Evolutionary conservation across 2,888 invertebrate species (phyloP), one percentile per base, ranked within the genome.

Genomic region (Drosophila seclusa): DNA sequence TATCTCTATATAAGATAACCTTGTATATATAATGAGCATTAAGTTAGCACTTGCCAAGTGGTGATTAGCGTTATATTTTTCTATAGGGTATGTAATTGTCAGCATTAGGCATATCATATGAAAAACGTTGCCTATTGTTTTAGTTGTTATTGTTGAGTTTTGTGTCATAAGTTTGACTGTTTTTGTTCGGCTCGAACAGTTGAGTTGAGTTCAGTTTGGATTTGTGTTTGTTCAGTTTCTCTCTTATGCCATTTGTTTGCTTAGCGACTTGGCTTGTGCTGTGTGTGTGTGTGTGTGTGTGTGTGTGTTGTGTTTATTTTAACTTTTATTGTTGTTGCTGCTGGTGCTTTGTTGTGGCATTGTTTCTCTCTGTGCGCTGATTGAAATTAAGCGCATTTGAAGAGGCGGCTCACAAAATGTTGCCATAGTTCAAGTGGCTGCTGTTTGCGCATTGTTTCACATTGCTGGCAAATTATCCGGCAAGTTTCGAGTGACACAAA

Each of bases 401-500:
- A 95, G 96, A 94, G 95, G 52, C 55, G 32, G 24, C 32, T 29
- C 34, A 40, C 52, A 65, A 65, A 65, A 40, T 68, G 45, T 68
- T 52, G 49, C 59, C 64, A 62, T 55, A 73, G 73, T 71, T 82
- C 59, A 82, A 80, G 80, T 70, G 67, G 45, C 34, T 31, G 42
- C 40, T 70, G 27, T 49, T 53, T 53, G n/a, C 38, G 45, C 54
- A 65, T 71, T 68, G 72, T 72, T 53, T 68, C 40, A 53, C 52
- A 49, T 49, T 45, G 34, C 50, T 45, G 59, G 63, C 45, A 73
- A 68, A 66, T 68, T 48, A 53, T 60, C 38, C 34, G 45, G 34
- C 21, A 50, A 63, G 54, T 54, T 76, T 69, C 11, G 24, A 71
- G 59, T 60, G 60, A 40, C 66, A 53, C 32, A 62, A 76, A 76